Conservation (phyloP, 2,888 invertebrate genomes). For the Drosophila pseudotalamancana region DNA sequence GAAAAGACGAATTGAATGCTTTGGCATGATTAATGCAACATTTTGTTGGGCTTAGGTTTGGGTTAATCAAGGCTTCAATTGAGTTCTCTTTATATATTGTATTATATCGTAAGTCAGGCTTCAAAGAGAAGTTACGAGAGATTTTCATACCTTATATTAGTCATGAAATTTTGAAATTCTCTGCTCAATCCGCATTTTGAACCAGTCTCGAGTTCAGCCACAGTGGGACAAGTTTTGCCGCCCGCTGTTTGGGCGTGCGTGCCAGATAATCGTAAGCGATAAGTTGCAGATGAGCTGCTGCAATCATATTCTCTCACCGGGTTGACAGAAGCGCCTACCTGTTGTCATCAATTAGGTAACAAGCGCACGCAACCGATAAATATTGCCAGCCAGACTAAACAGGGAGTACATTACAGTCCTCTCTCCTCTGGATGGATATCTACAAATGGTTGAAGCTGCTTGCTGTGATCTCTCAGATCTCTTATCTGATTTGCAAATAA, state of each 20-base stretch:
- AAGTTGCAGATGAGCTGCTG: constrained; percentile 29
- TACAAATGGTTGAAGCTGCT: constrained; percentile 50
- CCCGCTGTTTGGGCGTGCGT: constrained; percentile 68
- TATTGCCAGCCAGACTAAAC: constrained; percentile 56
- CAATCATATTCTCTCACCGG: constrained; percentile 39
- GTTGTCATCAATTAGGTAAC: constrained; percentile 84
- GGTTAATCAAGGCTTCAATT: constrained; percentile 14
- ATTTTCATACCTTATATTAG: no score
- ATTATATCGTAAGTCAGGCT: no score
- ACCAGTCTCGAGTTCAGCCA: not conserved
- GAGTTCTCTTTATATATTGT: not conserved
- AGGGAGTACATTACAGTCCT: constrained; percentile 18
- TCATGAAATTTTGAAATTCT: no score
- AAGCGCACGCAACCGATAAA: constrained; percentile 83
- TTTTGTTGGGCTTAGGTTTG: no score
- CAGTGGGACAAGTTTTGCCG: constrained; percentile 33
- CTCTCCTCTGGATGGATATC: constrained; percentile 22
- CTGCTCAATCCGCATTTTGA: constrained; percentile 3
- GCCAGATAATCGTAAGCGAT: constrained; percentile 57
- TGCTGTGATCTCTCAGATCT: constrained; percentile 52
- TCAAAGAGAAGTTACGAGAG: no score
- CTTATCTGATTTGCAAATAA: constrained; percentile 78
- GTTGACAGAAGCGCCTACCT: constrained; percentile 82
- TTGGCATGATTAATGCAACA: constrained; percentile 18
- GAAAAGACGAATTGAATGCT: not conserved